Base-by-base conservation (phyloP, 2,888 invertebrate species). In the Tipula lateralis region DNA sequence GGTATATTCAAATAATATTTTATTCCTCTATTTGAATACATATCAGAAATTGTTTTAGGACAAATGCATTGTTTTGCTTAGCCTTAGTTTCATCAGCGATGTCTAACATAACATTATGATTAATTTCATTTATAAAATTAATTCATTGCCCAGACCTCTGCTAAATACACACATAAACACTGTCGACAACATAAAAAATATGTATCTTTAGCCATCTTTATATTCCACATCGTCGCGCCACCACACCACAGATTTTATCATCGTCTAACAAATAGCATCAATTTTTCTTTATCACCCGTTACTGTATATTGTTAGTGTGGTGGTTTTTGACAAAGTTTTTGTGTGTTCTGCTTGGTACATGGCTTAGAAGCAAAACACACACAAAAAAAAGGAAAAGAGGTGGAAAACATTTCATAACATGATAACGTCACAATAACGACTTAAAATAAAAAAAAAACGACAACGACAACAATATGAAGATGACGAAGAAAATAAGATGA, bases 391-490 rank as follows among this genome's bases (percentile, higher is more conserved):
- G 24, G 24, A 66, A 66, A 66, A 24, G 66, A n/a, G 66, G 24
- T 66, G 66, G 66, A 66, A 66, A 66, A 66, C 24, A 66, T 66
- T 66, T 66, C 24, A 66, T 66, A 66, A 66, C 66, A 66, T 66
- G 66, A 66, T 66, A 66, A 66, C 24, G 66, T 66, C 66, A 66
- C 66, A 66, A 66, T 66, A 66, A 66, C 66, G 66, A 66, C 66
- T 66, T 66, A 66, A 50, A 50, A 50, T 50, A 50, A 16, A 39
- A 50, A 16, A 39, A 24, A 24, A 66, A 66, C 66, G 66, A 24
- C 66, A 66, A 66, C 66, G 66, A 24, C 66, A 66, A 66, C 66
- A 24, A 19, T 66, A 66, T 66, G 66, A 66, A 66, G 66, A 39
- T 13, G n/a, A 66, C 66, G 24, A 66, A 44, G 24, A 24, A 66